Evolutionary conservation across 2,113 vertebrate genomes (phyloP).

Genomic region (Neolamprologus ventralis): DNA sequence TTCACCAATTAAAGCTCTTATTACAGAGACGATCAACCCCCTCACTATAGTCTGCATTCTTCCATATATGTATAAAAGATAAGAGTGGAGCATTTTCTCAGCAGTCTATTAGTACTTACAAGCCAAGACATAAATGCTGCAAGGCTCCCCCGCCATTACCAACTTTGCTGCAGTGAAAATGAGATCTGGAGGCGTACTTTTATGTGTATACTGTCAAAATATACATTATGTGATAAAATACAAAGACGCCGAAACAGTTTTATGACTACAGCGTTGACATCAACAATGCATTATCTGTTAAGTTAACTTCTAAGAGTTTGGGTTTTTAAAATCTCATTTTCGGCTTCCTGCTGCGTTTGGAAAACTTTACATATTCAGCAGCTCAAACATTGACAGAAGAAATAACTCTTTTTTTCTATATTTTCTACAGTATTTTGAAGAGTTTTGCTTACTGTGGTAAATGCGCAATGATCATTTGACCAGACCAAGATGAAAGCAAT

Average conservation of each 20-base stretch:
- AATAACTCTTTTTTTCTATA: background rate
- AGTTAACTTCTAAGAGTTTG: background rate
- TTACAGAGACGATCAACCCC: background rate
- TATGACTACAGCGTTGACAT: background rate
- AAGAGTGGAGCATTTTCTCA: background rate
- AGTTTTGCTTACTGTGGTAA: background rate
- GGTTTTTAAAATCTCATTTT: background rate
- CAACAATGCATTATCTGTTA: background rate
- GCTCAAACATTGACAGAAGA: background rate
- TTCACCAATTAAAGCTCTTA: background rate
- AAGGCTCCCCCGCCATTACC: background rate
- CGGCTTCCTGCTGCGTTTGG: background rate
- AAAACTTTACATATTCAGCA: background rate
- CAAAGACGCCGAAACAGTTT: background rate
- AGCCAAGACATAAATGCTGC: background rate
- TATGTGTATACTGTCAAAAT: slow-evolving; percentile 2
- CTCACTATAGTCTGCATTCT: background rate
- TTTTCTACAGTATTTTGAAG: background rate
- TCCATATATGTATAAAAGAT: background rate
- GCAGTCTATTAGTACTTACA: background rate
- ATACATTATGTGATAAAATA: background rate
- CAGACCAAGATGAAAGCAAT: background rate
- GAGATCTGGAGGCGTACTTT: slow-evolving; percentile 11
- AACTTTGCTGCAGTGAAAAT: background rate
- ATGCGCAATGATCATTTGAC: background rate